A percentile compares a stretch with the other conserved stretches of the same genome.
Conservation (phyloP, 2,888 invertebrate genomes). For the Nomada ferruginata region DNA sequence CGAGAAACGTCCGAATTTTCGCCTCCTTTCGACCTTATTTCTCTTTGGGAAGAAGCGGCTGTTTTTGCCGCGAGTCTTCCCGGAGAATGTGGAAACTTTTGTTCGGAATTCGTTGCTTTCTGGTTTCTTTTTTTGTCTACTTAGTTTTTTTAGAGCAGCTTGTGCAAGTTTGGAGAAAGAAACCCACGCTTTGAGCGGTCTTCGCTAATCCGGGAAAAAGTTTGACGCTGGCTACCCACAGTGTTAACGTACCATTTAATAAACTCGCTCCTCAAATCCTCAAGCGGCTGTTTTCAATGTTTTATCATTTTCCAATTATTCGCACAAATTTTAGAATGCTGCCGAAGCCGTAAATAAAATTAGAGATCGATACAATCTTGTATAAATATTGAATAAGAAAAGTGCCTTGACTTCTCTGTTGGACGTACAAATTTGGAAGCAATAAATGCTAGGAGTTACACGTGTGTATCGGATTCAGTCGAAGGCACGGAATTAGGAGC, state of each 20-base stretch:
- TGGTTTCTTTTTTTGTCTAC: too few species aligned
- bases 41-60: not conserved
- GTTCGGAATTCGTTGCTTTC: not conserved
- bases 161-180: conserved; percentile 8
- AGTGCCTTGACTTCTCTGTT: too few species aligned
- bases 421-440: too few species aligned
- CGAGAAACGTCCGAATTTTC: too few species aligned
- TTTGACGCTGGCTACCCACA: not conserved
- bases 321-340: too few species aligned
- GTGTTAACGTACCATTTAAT: not conserved
- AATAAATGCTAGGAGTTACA: too few species aligned
- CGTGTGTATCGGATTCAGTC: not conserved
- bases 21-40: not conserved
- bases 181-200: conserved; percentile 1
- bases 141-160: not conserved
- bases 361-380: too few species aligned
- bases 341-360: too few species aligned
- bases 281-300: too few species aligned
- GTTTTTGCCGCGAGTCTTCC: not conserved
- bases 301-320: too few species aligned
- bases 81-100: not conserved
- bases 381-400: too few species aligned
- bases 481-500: conserved; percentile 18
- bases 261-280: not conserved
- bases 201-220: not conserved